Conservation (phyloP, 2,797 vertebrate species). For the Myotis pilosus region DNA sequence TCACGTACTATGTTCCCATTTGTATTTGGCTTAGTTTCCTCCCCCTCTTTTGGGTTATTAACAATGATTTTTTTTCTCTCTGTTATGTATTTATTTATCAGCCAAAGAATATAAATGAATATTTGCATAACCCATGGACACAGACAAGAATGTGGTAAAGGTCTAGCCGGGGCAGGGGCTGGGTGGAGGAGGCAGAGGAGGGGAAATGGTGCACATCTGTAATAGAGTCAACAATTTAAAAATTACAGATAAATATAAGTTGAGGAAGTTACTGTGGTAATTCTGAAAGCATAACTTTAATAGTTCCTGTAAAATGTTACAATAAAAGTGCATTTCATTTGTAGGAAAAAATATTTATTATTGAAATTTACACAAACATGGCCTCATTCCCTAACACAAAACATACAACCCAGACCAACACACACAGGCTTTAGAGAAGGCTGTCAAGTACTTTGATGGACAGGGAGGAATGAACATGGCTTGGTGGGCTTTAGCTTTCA, state of each 20-base stretch:
- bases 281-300: not conserved
- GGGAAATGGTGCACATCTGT: too few relatives aligned
- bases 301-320: not conserved
- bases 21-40: not conserved
- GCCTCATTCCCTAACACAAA: slow-evolving; percentile 45
- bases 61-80: not conserved
- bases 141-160: too few relatives aligned
- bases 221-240: not conserved
- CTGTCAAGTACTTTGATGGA: slow-evolving; percentile 47
- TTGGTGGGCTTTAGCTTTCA: not conserved
- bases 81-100: slow-evolving; percentile 55
- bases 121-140: too few relatives aligned
- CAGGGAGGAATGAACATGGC: not conserved
- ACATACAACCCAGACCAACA: slow-evolving; percentile 8
- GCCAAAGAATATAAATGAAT: not conserved
- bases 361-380: slow-evolving; percentile 22
- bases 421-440: slow-evolving; percentile 27
- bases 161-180: too few relatives aligned
- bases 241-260: slow-evolving; percentile 39
- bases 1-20: not conserved
- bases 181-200: too few relatives aligned
- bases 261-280: not conserved
- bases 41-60: not conserved
- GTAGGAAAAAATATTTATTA: not conserved
- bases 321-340: slow-evolving; percentile 29